These are phyloP conservation scores for Heliothis peltigera DNA, from an alignment of 2,888 invertebrate species.

Conservation along the genomic window DNA sequence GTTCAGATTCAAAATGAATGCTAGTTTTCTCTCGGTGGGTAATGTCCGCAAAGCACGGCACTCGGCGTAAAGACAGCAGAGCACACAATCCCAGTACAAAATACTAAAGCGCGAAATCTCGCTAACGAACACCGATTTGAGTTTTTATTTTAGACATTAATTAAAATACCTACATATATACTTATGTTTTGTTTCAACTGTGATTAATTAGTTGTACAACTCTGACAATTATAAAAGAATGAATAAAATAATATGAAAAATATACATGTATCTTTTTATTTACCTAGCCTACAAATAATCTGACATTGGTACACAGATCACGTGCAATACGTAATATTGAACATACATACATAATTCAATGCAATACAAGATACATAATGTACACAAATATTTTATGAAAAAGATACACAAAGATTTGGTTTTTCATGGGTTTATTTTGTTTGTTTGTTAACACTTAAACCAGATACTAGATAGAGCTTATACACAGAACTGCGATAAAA, in stretches of 20 bases:
- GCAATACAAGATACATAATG: no score
- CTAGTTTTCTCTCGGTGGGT: constrained; percentile 29
- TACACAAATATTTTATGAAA: no score
- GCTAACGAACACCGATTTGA: constrained; percentile 68
- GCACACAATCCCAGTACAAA: constrained; percentile 87
- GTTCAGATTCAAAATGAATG: constrained; percentile 17
- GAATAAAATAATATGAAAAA: constrained; percentile 86
- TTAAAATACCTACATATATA: constrained; percentile 76
- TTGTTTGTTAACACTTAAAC: no score
- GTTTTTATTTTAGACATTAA: constrained; percentile 84
- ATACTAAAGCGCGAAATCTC: constrained; percentile 58
- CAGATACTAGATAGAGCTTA: no score
- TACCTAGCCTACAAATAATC: neutral
- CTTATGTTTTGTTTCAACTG: constrained; percentile 90
- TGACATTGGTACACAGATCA: no score
- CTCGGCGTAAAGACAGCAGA: constrained; percentile 75
- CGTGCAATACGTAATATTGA: no score
- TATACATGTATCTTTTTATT: constrained; percentile 69
- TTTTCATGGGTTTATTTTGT: no score
- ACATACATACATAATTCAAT: no score
- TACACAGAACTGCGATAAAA: no score
- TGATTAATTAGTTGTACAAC: constrained; percentile 91
- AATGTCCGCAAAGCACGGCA: constrained; percentile 9
- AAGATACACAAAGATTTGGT: no score
- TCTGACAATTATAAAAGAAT: constrained; percentile 90